phyloP scores from a whole-genome alignment of 2,888 invertebrate species.

The Pammene fasciana region DNA sequence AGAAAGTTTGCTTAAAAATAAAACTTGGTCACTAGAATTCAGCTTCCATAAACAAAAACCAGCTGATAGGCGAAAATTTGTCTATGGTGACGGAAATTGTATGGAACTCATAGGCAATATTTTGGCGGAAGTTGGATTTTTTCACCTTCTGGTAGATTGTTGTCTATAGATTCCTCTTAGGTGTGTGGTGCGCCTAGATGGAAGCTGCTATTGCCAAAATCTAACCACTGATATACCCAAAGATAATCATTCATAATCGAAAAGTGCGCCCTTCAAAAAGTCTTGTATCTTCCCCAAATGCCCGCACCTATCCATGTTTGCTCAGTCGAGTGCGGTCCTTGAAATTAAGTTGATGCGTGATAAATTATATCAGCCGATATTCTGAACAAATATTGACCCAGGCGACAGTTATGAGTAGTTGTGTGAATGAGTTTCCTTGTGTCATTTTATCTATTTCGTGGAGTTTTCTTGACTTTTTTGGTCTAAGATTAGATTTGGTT shows the following conservation, averaged over 20 bases:
- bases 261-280: background rate
- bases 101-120: too few species aligned
- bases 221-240: too few species aligned
- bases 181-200: too few species aligned
- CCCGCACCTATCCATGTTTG: constrained; percentile 64
- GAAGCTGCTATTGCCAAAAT: too few species aligned
- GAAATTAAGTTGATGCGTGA: constrained; percentile 59
- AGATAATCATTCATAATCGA: background rate
- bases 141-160: too few species aligned
- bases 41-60: too few species aligned
- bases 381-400: constrained; percentile 63
- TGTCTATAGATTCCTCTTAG: too few species aligned
- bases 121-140: too few species aligned
- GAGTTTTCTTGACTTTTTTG: constrained; percentile 17
- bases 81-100: too few species aligned
- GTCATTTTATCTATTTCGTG: constrained; percentile 42
- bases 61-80: too few species aligned
- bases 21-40: too few species aligned
- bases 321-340: constrained; percentile 63
- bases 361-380: constrained; percentile 59
- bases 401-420: constrained; percentile 53
- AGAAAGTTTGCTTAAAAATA: too few species aligned
- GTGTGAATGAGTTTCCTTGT: constrained; percentile 64
- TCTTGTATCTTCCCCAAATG: constrained; percentile 46
- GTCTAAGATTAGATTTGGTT: constrained; percentile 14